Conservation (phyloP, 1,140 invertebrate genomes). For the Caenorhabditis inopinata region DNA sequence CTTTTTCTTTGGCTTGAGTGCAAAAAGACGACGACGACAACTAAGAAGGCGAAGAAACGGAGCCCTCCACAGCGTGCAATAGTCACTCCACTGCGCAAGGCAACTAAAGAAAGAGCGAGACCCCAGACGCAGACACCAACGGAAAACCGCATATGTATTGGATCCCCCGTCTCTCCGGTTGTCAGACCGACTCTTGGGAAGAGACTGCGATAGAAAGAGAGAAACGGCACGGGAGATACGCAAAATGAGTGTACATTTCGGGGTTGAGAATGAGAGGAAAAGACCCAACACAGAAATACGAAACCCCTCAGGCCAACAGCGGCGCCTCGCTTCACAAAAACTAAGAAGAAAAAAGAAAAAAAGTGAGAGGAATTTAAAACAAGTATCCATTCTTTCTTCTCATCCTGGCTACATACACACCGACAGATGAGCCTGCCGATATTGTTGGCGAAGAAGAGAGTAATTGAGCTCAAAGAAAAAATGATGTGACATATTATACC, state of each 20-base stretch:
- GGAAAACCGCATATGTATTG: conserved; percentile 30
- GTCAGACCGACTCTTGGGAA: neutral
- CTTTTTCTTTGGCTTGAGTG: neutral
- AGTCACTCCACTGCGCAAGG: conserved; percentile 9
- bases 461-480: too few species aligned
- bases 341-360: neutral
- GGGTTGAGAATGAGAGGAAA: neutral
- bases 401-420: conserved; percentile 15
- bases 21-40: neutral
- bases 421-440: conserved; percentile 5
- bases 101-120: neutral
- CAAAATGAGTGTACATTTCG: conserved; percentile 3
- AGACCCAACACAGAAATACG: conserved; percentile 9
- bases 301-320: neutral
- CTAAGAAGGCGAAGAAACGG: neutral
- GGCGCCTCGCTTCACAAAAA: neutral
- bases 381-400: neutral
- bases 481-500: neutral
- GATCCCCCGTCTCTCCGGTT: conserved; percentile 5
- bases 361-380: neutral
- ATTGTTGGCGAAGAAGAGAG: neutral
- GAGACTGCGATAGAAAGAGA: neutral
- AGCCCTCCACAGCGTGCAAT: neutral
- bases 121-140: conserved; percentile 2
- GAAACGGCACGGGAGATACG: neutral